Evolutionary conservation across 2,797 vertebrate species (phyloP).

Genomic region (Hylomyscus alleni): DNA sequence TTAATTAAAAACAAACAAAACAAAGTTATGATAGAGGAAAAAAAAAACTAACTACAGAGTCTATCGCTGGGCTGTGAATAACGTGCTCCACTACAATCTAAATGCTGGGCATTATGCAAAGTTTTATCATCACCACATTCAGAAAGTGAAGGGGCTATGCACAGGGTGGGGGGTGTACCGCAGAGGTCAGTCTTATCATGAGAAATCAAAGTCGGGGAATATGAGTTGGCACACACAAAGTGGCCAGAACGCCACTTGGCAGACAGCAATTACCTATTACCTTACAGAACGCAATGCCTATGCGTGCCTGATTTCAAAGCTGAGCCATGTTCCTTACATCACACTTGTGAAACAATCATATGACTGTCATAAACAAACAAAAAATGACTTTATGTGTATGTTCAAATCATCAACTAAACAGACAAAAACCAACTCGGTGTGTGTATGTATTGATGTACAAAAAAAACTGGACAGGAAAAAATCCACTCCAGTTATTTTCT

Average conservation of each 20-base stretch:
- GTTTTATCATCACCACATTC: not conserved
- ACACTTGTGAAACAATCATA: constrained; percentile 2
- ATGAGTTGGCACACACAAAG: not conserved
- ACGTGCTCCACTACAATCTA: not conserved
- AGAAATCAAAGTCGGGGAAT: not conserved
- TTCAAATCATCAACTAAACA: constrained; percentile 26
- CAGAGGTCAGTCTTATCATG: not conserved
- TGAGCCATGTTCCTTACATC: not conserved
- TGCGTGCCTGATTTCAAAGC: not conserved
- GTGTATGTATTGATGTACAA: not conserved
- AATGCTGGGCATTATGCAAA: constrained; percentile 21
- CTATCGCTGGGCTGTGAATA: not conserved
- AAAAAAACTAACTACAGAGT: not conserved
- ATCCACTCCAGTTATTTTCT: not conserved
- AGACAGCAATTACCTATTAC: not conserved
- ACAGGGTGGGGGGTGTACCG: rapidly evolving
- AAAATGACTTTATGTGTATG: not conserved
- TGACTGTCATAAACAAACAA: constrained; percentile 35
- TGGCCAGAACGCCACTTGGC: not conserved
- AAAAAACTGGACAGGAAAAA: constrained; percentile 22
- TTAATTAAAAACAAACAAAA: not conserved
- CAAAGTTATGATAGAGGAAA: not conserved
- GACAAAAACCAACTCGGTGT: not conserved
- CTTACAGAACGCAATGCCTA: not conserved
- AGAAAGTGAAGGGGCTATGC: not conserved